phyloP scores from a whole-genome alignment of 2,888 invertebrate genomes.

The Dryobota labecula region DNA sequence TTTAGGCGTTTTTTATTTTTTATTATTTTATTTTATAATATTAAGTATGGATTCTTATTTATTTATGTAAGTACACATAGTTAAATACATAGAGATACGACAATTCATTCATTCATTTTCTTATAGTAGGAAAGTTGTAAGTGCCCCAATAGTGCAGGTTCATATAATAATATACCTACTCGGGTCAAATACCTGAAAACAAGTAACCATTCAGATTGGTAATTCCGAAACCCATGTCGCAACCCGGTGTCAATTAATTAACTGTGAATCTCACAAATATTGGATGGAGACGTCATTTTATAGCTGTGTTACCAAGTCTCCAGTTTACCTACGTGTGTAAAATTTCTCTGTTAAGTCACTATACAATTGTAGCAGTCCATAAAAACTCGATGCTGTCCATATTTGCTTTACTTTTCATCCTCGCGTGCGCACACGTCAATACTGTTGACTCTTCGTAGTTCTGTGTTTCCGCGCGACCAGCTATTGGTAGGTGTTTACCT shows the following conservation, averaged over 20 bases:
- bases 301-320: conserved; percentile 45
- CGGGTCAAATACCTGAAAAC: neutral
- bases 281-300: conserved; percentile 31
- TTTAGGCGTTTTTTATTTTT: too few species aligned
- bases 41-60: too few species aligned
- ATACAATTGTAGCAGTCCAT: conserved; percentile 66
- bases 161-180: too few species aligned
- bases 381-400: conserved; percentile 51
- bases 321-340: conserved; percentile 54
- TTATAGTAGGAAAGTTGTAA: neutral
- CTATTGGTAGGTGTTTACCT: conserved; percentile 80
- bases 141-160: neutral
- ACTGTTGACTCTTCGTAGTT: conserved; percentile 74
- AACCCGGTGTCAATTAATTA: conserved; percentile 46
- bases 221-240: conserved; percentile 17
- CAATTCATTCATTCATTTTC: too few species aligned
- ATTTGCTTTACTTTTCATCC: conserved; percentile 57
- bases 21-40: too few species aligned
- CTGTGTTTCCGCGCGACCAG: conserved; percentile 75
- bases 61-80: too few species aligned
- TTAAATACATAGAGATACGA: too few species aligned
- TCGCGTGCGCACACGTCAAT: conserved; percentile 66
- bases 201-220: conserved; percentile 5
- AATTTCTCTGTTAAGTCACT: conserved; percentile 57
- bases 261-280: conserved; percentile 60